Evolutionary conservation across 2,797 vertebrate genomes (phyloP).

Genomic region (Nyctibius grandis): DNA sequence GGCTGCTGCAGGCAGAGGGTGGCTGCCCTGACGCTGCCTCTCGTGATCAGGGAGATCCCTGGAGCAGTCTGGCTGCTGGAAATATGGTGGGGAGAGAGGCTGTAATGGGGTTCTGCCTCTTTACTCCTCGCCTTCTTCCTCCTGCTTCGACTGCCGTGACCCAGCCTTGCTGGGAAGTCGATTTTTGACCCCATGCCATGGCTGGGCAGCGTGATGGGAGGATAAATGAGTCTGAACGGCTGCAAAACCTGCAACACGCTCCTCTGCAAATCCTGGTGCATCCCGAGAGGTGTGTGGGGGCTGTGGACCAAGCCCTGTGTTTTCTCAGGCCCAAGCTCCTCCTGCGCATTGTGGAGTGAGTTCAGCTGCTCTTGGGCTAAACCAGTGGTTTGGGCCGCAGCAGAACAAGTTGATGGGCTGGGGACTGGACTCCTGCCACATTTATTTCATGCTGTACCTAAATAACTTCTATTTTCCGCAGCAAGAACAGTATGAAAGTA

Average conservation of each 20-base stretch:
- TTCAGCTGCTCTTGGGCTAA: not conserved
- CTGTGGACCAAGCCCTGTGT: not conserved
- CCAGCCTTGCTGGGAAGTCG: not conserved
- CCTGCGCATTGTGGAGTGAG: not conserved
- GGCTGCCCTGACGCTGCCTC: not conserved
- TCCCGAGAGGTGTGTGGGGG: accelerated
- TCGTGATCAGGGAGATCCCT: not conserved
- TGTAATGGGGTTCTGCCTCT: not conserved
- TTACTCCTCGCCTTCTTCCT: not conserved
- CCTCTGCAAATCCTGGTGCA: not conserved
- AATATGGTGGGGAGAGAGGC: not conserved
- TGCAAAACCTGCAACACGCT: accelerated
- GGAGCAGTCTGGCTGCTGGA: not conserved
- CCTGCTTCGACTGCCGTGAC: not conserved
- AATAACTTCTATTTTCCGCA: constrained; percentile 48
- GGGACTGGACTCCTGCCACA: not conserved
- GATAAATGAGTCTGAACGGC: not conserved
- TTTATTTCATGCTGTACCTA: not conserved
- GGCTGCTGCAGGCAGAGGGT: not conserved
- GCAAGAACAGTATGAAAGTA: constrained; percentile 94
- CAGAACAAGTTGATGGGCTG: not conserved
- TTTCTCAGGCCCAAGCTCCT: not conserved
- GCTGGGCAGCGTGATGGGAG: not conserved
- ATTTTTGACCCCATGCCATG: accelerated
- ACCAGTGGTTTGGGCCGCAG: not conserved